Evolutionary conservation across 1,140 invertebrate genomes (phyloP).

Genomic region (Lucilia sericata): DNA sequence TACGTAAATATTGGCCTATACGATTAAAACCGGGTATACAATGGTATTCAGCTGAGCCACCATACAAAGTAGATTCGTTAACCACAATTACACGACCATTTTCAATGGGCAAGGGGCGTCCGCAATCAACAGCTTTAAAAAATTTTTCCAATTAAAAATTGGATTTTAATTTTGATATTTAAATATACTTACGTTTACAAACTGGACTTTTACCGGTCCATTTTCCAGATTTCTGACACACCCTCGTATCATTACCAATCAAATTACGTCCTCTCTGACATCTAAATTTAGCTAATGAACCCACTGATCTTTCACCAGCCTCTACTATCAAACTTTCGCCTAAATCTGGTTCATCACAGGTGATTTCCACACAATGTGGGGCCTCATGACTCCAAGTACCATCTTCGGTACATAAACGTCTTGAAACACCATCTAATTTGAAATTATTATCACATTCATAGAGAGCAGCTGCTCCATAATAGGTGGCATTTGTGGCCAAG

Average conservation of each 20-base stretch:
- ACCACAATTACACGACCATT: conserved; percentile 88
- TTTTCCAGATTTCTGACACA: conserved; percentile 81
- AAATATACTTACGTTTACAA: conserved; percentile 80
- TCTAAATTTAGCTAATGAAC: conserved; percentile 81
- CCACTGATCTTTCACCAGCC: conserved; percentile 70
- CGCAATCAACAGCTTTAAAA: conserved; percentile 82
- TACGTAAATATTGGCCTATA: conserved; percentile 83
- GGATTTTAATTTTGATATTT: not conserved
- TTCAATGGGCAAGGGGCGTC: conserved; percentile 80
- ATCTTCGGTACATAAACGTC: conserved; percentile 87
- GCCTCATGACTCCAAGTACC: conserved; percentile 86
- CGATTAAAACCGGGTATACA: conserved; percentile 87
- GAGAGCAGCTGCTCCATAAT: conserved; percentile 84
- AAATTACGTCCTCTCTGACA: conserved; percentile 85
- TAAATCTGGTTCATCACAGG: conserved; percentile 78
- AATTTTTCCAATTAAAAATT: not conserved
- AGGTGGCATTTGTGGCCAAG: conserved; percentile 85
- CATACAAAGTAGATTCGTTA: conserved; percentile 85
- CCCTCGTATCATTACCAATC: conserved; percentile 82
- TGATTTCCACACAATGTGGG: conserved; percentile 85
- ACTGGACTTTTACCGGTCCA: conserved; percentile 85
- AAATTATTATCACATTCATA: conserved; percentile 88
- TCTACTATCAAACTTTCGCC: conserved; percentile 72
- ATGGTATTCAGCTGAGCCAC: conserved; percentile 86
- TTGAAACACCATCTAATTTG: conserved; percentile 83